Conservation (phyloP, 2,113 vertebrate species). For the human (Homo sapiens) region DNA sequence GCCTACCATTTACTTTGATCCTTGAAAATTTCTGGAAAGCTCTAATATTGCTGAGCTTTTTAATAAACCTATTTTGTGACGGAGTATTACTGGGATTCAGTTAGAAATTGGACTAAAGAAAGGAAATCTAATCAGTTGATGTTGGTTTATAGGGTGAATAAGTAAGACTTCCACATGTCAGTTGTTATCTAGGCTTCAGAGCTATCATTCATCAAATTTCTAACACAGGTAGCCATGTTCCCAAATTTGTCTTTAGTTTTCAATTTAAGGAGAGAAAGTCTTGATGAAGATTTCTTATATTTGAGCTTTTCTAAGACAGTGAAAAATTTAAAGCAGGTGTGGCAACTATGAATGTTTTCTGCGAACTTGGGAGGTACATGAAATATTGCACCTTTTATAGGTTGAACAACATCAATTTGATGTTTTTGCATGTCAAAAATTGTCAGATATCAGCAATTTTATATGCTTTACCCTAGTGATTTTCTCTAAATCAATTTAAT, state of each 20-base stretch:
- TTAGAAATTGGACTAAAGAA: neutral
- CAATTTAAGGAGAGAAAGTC: neutral
- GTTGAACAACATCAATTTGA: neutral
- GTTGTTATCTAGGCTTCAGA: neutral
- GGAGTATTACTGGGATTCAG: neutral
- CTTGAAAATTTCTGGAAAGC: neutral
- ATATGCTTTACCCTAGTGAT: neutral
- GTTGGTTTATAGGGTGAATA: neutral
- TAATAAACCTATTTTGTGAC: neutral
- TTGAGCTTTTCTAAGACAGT: neutral
- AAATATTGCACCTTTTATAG: neutral
- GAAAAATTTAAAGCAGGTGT: neutral
- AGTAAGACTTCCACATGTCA: neutral
- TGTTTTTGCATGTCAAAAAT: neutral
- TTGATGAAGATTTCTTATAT: neutral
- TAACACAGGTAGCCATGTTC: neutral
- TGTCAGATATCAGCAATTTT: neutral
- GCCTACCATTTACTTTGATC: neutral
- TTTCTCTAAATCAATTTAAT: neutral
- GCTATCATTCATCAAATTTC: neutral
- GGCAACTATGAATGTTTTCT: neutral
- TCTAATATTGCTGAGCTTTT: neutral
- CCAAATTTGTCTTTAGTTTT: conserved; percentile 10
- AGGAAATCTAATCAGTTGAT: neutral
- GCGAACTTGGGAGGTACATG: neutral